Evolutionary conservation across 2,113 vertebrate genomes (phyloP).

Genomic region (Mustela lutreola): DNA sequence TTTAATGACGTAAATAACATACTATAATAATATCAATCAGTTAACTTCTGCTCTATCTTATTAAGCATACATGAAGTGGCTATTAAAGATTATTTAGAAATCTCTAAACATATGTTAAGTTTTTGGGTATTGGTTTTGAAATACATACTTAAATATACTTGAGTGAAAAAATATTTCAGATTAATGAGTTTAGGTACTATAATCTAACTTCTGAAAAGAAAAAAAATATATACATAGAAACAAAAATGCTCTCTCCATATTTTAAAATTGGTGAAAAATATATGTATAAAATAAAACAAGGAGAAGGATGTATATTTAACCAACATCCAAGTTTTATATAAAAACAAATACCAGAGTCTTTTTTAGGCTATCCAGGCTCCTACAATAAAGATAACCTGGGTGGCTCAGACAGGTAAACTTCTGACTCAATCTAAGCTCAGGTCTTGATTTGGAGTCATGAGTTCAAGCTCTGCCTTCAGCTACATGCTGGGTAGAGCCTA

Average conservation of each 20-base stretch:
- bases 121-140: constrained; percentile 19
- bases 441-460: background rate
- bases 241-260: background rate
- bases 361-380: background rate
- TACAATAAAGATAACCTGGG: background rate
- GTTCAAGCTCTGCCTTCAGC: background rate
- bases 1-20: background rate
- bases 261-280: background rate
- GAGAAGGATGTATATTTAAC: background rate
- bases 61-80: background rate
- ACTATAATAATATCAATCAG: background rate
- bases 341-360: background rate
- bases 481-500: background rate
- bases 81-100: constrained; percentile 9
- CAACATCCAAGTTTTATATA: background rate
- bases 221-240: too few species aligned
- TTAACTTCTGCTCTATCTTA: background rate
- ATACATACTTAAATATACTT: background rate
- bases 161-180: background rate
- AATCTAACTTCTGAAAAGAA: background rate
- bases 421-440: background rate
- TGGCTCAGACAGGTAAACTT: background rate
- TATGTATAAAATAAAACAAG: background rate
- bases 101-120: background rate
- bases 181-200: background rate